A percentile compares a stretch with the other conserved stretches of the same genome.
Conservation (phyloP, 2,888 invertebrate species). For the Leucania comma region DNA sequence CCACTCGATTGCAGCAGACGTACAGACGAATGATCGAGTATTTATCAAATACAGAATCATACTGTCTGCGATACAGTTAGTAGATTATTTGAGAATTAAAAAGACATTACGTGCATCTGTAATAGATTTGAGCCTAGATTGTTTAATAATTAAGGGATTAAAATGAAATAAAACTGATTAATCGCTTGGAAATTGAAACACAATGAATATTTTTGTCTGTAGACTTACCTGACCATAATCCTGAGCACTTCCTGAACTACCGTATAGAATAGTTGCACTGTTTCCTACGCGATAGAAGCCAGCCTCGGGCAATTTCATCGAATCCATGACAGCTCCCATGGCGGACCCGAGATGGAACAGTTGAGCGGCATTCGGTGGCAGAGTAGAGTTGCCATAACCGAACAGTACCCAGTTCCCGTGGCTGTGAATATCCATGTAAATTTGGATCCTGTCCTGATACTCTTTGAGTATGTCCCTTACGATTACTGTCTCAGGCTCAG, state of each 20-base stretch:
- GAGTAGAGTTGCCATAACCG: slow-evolving; percentile 69
- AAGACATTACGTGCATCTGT: slow-evolving; percentile 1
- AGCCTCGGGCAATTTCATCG: slow-evolving; percentile 68
- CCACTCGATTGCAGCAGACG: slow-evolving; percentile 10
- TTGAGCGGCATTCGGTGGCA: slow-evolving; percentile 72
- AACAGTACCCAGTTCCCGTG: slow-evolving; percentile 90
- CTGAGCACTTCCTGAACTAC: slow-evolving; percentile 76
- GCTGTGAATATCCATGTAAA: slow-evolving; percentile 93
- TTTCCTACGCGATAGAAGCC: slow-evolving; percentile 76
- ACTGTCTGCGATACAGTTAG: slow-evolving; percentile 3
- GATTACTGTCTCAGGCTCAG: slow-evolving; percentile 91
- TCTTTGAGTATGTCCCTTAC: slow-evolving; percentile 90
- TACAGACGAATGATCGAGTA: slow-evolving; percentile 2
- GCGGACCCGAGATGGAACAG: slow-evolving; percentile 73
- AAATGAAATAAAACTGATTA: not conserved
- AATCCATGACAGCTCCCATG: slow-evolving; percentile 78
- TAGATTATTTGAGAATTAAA: slow-evolving; percentile 4
- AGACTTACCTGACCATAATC: slow-evolving; percentile 71
- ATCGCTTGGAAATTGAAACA: not conserved
- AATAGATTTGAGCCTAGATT: not conserved
- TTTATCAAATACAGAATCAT: slow-evolving; percentile 20
- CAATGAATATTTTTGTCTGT: not conserved
- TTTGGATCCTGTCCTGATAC: slow-evolving; percentile 84
- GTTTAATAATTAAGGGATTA: not conserved
- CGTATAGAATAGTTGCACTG: slow-evolving; percentile 72